A percentile compares a stretch with the other conserved stretches of the same genome.
These are phyloP conservation scores for Sylvilagus bachmani DNA, from an alignment of 2,113 vertebrate genomes.

Conservation along the genomic window DNA sequence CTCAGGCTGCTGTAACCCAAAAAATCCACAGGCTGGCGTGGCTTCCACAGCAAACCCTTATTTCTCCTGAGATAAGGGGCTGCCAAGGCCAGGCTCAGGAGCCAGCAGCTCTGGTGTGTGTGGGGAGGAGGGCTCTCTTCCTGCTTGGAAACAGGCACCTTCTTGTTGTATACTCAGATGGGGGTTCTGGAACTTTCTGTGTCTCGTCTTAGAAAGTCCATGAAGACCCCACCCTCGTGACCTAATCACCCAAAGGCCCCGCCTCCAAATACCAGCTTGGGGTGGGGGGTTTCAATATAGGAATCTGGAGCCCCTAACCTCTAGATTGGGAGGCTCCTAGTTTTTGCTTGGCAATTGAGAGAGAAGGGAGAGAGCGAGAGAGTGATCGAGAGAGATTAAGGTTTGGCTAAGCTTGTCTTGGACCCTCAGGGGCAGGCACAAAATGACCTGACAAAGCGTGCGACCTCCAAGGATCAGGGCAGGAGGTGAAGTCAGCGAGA, in stretches of 20 bases:
- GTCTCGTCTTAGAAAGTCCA: too few species aligned
- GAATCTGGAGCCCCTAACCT: not conserved
- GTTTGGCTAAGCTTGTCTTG: not conserved
- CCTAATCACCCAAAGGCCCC: not conserved
- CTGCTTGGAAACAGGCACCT: not conserved
- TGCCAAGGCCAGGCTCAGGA: not conserved
- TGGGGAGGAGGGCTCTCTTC: not conserved
- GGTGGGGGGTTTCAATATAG: accelerated
- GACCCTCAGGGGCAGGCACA: too few species aligned
- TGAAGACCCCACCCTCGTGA: accelerated
- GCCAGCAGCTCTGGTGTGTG: not conserved
- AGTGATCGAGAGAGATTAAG: not conserved
- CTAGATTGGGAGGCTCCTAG: not conserved
- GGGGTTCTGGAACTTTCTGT: too few species aligned
- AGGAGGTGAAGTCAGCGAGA: not conserved
- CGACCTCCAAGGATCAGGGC: not conserved
- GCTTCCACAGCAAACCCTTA: not conserved
- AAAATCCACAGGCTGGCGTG: too few species aligned
- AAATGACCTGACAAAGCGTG: not conserved
- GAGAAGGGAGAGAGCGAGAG: accelerated
- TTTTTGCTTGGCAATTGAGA: not conserved
- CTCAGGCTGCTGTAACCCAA: not conserved
- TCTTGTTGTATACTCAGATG: not conserved
- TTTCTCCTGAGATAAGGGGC: not conserved
- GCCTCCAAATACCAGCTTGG: not conserved